phyloP scores from a whole-genome alignment of 2,888 invertebrate species.

The Chaitophorus viminalis region DNA sequence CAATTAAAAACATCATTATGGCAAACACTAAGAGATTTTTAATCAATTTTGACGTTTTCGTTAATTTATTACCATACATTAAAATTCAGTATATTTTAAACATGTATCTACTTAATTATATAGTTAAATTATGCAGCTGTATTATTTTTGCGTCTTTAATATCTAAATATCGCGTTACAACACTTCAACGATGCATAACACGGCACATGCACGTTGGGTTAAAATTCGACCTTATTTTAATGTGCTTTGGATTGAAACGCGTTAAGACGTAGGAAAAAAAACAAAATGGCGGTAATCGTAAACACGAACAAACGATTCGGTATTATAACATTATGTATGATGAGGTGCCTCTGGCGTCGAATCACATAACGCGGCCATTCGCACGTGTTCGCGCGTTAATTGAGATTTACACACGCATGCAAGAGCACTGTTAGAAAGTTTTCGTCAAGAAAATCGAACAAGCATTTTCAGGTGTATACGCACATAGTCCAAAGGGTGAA shows the following conservation, averaged over 20 bases:
- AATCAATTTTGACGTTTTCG: constrained; percentile 20
- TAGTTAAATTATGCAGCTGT: not conserved
- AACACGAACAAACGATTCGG: constrained; percentile 41
- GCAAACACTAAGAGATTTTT: not conserved
- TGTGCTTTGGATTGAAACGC: not conserved
- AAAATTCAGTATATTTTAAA: constrained; percentile 11
- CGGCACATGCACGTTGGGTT: not conserved
- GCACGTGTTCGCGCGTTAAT: constrained; percentile 54
- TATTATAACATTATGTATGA: not conserved
- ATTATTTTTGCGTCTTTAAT: constrained; percentile 23
- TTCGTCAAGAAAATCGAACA: not conserved
- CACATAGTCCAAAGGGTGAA: not conserved
- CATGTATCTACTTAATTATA: not conserved
- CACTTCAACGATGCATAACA: not conserved
- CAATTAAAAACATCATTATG: constrained; percentile 5
- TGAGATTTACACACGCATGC: constrained; percentile 1
- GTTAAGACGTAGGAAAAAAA: constrained; percentile 4
- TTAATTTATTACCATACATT: constrained; percentile 2
- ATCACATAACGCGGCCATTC: constrained; percentile 31
- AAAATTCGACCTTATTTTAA: constrained; percentile 1
- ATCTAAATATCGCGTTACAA: not conserved
- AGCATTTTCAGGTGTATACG: not conserved
- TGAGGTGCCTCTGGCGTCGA: not conserved
- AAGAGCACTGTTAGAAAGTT: not conserved
- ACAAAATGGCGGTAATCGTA: constrained; percentile 57